Base-by-base conservation (phyloP, 2,888 invertebrate genomes). In the Nymphalis c-album region DNA sequence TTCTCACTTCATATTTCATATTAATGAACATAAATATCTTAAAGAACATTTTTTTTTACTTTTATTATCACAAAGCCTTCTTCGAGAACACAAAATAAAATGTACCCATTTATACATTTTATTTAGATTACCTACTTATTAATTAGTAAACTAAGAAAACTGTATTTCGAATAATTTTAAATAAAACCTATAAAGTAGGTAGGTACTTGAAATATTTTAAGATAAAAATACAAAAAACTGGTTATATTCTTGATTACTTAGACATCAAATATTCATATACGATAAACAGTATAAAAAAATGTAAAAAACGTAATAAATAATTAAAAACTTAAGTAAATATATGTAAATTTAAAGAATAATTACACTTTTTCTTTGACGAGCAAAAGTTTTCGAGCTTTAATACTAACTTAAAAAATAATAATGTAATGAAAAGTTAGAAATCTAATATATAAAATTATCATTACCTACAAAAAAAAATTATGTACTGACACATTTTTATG, bases 241-340 rank as follows among this genome's bases (percentile, higher is more conserved):
- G 83, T 76, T 74, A 74, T 68, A 71, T 77, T 72, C 74, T 75
- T 74, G 70, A 76, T 69, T 73, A 77, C 72, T 74, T 68, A 74
- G 71, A 80, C 18, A 40, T 35, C 40, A 80, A 84, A 84, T 80
- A 85, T 84, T 71, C 80, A 79, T 31, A 31, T 55, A 31, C 31
- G 8, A n/a, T 55, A 45, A 40, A 20, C 20, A 20, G 45, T 17
- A 58, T 58, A 13, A 18, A 58, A 53, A 31, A n/a, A 17, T 45
- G n/a, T 18, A 55, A 17, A 55, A 31, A 26, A 16, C 31, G 31
- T 31, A 31, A 55, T 40, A 10, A 40, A 40, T 40, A 13, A 40
- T 13, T 13, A 26, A 26, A 31, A 6, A 6, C 26, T 31, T 31
- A 31, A 31, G 5, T 31, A 6, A 31, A 31, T 6, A 31, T 31